Evolutionary conservation across 2,888 invertebrate genomes (phyloP).

Genomic region (Pseudeuparius sepicola): DNA sequence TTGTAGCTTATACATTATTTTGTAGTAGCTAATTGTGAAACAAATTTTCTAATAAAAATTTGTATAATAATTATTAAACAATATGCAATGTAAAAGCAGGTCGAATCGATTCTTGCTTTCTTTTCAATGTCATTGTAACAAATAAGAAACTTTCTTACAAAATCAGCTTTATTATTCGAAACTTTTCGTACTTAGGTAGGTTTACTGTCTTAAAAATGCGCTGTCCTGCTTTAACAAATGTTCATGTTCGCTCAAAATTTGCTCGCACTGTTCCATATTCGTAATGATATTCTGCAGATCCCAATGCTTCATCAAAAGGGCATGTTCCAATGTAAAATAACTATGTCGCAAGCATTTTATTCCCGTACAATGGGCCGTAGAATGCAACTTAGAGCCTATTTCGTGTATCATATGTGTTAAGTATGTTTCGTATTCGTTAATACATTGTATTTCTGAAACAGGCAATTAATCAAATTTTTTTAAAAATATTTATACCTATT

Average conservation of each 20-base stretch:
- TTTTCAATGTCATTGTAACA: no score
- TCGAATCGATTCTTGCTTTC: no score
- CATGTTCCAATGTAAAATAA: slow-evolving; percentile 63
- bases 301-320: slow-evolving; percentile 79
- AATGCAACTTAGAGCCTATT: slow-evolving; percentile 67
- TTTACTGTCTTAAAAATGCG: no score
- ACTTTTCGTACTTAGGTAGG: no score
- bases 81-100: no score
- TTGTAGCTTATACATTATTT: no score
- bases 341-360: slow-evolving; percentile 78
- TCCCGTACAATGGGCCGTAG: slow-evolving; percentile 69
- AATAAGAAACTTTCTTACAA: no score
- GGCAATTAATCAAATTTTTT: slow-evolving; percentile 1
- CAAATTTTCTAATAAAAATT: no score
- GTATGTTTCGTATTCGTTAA: slow-evolving; percentile 75
- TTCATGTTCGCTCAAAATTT: slow-evolving; percentile 44
- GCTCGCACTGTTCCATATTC: slow-evolving; percentile 51
- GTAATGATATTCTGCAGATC: slow-evolving; percentile 54
- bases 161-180: no score
- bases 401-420: slow-evolving; percentile 72
- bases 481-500: not conserved
- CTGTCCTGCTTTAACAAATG: slow-evolving; percentile 40
- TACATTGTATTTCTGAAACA: slow-evolving; percentile 67
- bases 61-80: no score
- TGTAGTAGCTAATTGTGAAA: no score